Evolutionary conservation across 2,113 vertebrate species (phyloP).

Genomic region (Gorsachius goisagi): DNA sequence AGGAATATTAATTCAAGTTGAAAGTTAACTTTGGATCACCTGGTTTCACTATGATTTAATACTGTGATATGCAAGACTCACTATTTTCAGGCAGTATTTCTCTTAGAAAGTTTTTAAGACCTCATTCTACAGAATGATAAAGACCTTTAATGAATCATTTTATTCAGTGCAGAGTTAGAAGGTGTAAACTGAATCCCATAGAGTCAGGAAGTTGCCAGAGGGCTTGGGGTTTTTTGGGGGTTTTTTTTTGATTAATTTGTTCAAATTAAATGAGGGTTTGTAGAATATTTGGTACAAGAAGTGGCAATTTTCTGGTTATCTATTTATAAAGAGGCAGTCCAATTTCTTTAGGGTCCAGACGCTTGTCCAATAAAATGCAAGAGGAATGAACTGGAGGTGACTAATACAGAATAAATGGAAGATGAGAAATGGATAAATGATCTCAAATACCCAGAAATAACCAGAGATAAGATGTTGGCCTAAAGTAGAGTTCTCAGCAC

Average conservation of each 20-base stretch:
- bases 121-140: not conserved
- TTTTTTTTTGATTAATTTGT: not conserved
- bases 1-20: not conserved
- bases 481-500: not conserved
- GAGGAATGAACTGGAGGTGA: not conserved
- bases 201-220: not conserved
- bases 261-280: not conserved
- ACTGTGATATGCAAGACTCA: not conserved
- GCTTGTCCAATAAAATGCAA: not conserved
- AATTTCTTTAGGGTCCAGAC: not conserved
- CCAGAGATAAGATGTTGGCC: not conserved
- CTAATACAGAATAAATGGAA: not conserved
- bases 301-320: not conserved
- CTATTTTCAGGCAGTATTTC: not conserved
- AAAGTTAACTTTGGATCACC: constrained; percentile 8
- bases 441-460: not conserved
- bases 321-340: constrained; percentile 13
- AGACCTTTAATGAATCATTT: constrained; percentile 52
- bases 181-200: not conserved
- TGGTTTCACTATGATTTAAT: not conserved
- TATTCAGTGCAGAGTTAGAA: constrained; percentile 38
- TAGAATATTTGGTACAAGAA: not conserved
- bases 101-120: constrained; percentile 17
- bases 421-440: not conserved
- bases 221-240: too few relatives aligned